Evolutionary conservation across 2,888 invertebrate genomes (phyloP), one percentile per base, ranked within the genome.

Genomic region (Caenorhabditis becei): DNA sequence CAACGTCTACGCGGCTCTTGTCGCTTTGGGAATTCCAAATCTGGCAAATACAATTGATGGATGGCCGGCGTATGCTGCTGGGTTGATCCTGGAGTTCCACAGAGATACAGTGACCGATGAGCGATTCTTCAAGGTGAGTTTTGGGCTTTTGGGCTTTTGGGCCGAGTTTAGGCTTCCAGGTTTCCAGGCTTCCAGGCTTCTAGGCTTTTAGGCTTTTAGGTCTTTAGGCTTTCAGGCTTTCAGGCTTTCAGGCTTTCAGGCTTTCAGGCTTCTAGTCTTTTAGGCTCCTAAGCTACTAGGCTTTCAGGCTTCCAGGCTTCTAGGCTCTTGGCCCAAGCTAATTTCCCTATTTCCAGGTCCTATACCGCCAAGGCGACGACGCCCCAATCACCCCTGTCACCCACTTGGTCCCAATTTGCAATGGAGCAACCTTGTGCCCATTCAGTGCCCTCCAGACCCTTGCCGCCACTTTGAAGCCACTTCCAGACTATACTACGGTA

Each of bases 11-110:
- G 70, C 70, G 0, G 70, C 59, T 2, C 63, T 78, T 14, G 71
- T 71, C 11, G 70, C 65, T 11, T 51, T 78, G 11, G 78, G 78
- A 5, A 58, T 78, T 37, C 70, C 70, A 0, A 20, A 65, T 7
- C 26, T 78, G 23, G 44, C 71, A 2, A 47, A 20, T 1, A 70
- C 78, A 7, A 53, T 66, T 23, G 78, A 78, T 16, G 70, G 65
- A 1, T 78, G 78, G 78, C 78, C 78, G 32, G 63, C 65, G 24
- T 78, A 71, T 18, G 65, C 78, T 10, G 51, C 78, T 8, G 58
- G 53, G 24, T 59, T 78, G 18, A 24, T 78, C 18, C 8, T 70
- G 18, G 78, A 78, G 35, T 70, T 70, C 47, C 59, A 78, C 18
- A 49, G 78, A 24, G 58, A 77, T 20, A 67, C 67, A 14, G 41